phyloP scores from a whole-genome alignment of 2,888 invertebrate species.

The Philhelius pedissequus region DNA sequence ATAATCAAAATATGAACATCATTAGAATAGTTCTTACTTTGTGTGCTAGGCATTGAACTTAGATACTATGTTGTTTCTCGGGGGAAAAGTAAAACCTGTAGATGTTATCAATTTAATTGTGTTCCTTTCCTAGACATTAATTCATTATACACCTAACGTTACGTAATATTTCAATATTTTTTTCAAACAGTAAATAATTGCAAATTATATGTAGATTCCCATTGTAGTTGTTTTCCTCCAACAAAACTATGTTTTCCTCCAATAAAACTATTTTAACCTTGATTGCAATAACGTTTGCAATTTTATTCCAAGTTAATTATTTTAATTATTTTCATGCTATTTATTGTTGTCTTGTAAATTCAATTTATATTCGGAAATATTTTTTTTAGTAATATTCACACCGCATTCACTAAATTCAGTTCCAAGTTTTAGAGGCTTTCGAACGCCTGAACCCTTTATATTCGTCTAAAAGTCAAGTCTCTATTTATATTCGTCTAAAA shows the following conservation, averaged over 20 bases:
- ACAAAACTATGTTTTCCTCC: not conserved
- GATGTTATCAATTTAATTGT: constrained; percentile 3
- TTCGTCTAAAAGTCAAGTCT: too few relatives aligned
- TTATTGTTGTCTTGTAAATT: not conserved
- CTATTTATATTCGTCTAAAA: too few relatives aligned
- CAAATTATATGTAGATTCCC: not conserved
- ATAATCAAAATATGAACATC: too few relatives aligned
- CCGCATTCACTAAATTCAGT: not conserved
- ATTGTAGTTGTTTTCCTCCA: not conserved
- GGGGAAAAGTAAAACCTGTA: not conserved
- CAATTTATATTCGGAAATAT: not conserved
- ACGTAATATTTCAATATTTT: not conserved
- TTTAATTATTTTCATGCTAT: not conserved
- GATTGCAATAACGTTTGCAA: not conserved
- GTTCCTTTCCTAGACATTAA: not conserved
- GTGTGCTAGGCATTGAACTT: too few relatives aligned
- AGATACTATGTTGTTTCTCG: too few relatives aligned
- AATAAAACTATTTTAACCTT: not conserved
- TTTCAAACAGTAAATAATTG: not conserved
- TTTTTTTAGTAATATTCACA: not conserved
- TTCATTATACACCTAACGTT: not conserved
- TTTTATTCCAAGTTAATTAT: not conserved
- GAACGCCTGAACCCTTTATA: not conserved
- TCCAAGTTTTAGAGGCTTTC: not conserved
- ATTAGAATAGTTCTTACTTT: too few relatives aligned